Evolutionary conservation across 2,797 vertebrate species (phyloP), one percentile per base, ranked within the genome.

Genomic region (Fundulus diaphanus): DNA sequence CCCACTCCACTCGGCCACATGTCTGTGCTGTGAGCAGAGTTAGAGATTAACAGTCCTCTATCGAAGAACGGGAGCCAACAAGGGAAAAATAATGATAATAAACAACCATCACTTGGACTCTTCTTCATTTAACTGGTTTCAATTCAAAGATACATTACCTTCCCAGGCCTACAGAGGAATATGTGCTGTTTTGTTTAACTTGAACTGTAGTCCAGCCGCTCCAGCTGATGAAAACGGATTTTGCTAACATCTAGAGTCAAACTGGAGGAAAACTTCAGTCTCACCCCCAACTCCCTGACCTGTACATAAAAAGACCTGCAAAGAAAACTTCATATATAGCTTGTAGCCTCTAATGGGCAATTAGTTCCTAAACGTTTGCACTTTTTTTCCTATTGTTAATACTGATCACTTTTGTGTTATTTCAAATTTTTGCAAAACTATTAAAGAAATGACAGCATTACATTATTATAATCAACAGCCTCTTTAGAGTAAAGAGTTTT

Each of bases 31-130:
- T 92, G 90, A 92, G 80, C 71, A 82, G 83, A 80, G 72, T 59
- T 88, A 92, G 90, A 90, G 80, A 90, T 85, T 85, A 91, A 92
- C 78, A 78, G 75, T 83, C 70, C 80, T 76, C 83, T 82, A 80
- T 92, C 85, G 68, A 87, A 85, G 84, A 90, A 89, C 71, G 70
- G 52, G 72, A 88, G 74, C 77, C 46, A 74, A 81, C 67, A 59
- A 29, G 22, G 16, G 29, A 24, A n/a, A 66, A 35, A n/a, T n/a
- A n/a, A n/a, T n/a, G n/a, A n/a, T n/a, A 18, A 44, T 12, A 52
- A 72, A 72, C 15, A 72, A 22, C 35, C 27, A 31, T 59, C 70
- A 48, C 56, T 16, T 4, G 5, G 6, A 67, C 42, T 44, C 24
- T 27, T 6, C 15, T 66, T 66, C 16, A 20, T 35, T 59, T 59